These are phyloP conservation scores for Tapera naevia DNA, from an alignment of 2,797 vertebrate species.

Conservation along the genomic window DNA sequence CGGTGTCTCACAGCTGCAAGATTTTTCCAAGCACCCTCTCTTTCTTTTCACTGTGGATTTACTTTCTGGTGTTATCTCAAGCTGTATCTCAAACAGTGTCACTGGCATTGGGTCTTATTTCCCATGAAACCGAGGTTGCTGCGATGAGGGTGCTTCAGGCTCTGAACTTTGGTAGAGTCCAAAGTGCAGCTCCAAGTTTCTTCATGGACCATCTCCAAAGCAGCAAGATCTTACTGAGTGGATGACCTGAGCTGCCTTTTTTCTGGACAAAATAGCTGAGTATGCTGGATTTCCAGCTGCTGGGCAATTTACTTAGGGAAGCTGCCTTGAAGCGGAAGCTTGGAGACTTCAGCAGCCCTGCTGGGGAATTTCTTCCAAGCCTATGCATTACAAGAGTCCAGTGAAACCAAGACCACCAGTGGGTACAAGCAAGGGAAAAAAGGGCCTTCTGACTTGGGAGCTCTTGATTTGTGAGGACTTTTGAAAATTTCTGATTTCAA, in stretches of 20 bases:
- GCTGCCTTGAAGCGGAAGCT: neutral
- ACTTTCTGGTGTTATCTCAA: neutral
- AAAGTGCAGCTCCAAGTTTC: neutral
- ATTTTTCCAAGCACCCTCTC: neutral
- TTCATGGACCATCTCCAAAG: neutral
- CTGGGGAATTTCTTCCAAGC: neutral
- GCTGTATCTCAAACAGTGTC: neutral
- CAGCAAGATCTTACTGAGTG: neutral
- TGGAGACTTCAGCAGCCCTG: neutral
- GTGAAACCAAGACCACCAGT: neutral
- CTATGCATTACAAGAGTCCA: neutral
- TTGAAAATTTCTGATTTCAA: neutral
- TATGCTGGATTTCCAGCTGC: neutral
- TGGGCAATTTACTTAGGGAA: neutral
- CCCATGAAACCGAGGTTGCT: accelerated
- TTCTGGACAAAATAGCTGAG: neutral
- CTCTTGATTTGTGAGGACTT: neutral
- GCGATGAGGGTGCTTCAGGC: neutral
- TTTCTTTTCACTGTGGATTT: neutral
- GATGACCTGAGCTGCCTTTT: neutral
- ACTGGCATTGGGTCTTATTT: neutral
- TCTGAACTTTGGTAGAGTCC: neutral
- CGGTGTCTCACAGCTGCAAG: neutral
- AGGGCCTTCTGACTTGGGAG: neutral
- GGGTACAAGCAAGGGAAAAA: neutral